Percentiles rank a stretch among this genome's conserved stretches.
Conservation (phyloP, 2,888 invertebrate genomes). For the Campoplex capitator region DNA sequence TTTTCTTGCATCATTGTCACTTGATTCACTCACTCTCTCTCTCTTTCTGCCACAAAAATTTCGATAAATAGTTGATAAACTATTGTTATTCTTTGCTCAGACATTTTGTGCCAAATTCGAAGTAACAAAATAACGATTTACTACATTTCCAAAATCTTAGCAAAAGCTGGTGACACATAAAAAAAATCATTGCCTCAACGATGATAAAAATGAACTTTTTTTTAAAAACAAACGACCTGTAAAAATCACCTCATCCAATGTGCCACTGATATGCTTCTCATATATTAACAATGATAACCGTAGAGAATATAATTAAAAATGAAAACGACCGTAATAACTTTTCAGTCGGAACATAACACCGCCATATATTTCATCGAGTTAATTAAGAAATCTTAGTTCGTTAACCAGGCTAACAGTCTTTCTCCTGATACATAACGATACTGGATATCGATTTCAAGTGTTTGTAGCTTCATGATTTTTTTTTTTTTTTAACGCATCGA, state of each 20-base stretch:
- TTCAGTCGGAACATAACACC: background rate
- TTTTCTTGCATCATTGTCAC: background rate
- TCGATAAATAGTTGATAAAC: background rate
- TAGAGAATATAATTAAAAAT: background rate
- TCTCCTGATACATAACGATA: background rate
- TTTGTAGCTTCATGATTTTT: background rate
- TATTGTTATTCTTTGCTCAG: background rate
- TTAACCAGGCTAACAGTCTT: background rate
- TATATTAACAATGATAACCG: background rate
- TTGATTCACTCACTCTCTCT: background rate
- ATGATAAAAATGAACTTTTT: background rate
- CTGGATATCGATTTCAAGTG: background rate
- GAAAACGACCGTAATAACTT: background rate
- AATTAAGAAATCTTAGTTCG: background rate
- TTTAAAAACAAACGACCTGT: background rate
- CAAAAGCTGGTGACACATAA: too few relatives aligned
- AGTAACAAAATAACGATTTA: background rate
- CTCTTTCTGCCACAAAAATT: background rate
- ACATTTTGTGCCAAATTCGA: background rate
- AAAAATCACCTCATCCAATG: background rate
- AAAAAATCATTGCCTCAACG: too few relatives aligned
- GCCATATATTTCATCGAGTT: slow-evolving; percentile 7
- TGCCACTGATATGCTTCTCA: background rate
- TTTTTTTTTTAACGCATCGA: too few relatives aligned
- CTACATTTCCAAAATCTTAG: too few relatives aligned